A percentile compares a stretch with the other conserved stretches of the same genome.
Conservation (phyloP, 2,888 invertebrate genomes). For the Oscheius sp. region DNA sequence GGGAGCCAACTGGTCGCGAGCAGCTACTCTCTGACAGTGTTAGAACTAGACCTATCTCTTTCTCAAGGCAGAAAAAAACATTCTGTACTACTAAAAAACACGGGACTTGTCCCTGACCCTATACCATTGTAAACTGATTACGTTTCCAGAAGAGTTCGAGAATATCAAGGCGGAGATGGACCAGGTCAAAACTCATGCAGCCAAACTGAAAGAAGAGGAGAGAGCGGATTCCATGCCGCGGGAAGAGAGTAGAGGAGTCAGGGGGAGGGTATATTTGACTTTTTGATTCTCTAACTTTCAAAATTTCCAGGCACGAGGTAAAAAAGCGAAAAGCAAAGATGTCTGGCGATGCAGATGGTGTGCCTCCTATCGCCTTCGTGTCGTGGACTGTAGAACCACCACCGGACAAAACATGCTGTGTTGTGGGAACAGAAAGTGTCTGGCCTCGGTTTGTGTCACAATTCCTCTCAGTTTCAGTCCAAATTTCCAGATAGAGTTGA, state of each 20-base stretch:
- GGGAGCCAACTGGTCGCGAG: too few relatives aligned
- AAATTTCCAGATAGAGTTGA: neutral
- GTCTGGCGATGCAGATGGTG: constrained; percentile 17
- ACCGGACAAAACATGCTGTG: constrained; percentile 10
- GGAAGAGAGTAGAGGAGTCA: neutral
- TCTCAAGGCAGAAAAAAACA: too few relatives aligned
- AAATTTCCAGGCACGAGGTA: neutral
- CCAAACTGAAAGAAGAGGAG: neutral
- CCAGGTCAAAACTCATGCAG: neutral
- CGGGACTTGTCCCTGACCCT: too few relatives aligned
- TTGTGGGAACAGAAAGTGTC: constrained; percentile 25
- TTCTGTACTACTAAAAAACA: too few relatives aligned
- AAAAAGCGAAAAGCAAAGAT: constrained; percentile 4
- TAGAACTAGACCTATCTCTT: too few relatives aligned
- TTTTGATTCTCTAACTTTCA: neutral
- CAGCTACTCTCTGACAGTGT: too few relatives aligned
- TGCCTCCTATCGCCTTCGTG: constrained; percentile 18
- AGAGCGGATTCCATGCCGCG: neutral
- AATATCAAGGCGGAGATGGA: constrained; percentile 4
- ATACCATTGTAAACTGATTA: neutral
- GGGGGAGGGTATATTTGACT: neutral
- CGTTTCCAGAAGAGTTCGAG: constrained; percentile 23
- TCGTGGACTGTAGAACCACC: constrained; percentile 7
- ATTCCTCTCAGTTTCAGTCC: neutral
- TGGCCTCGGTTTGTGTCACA: constrained; percentile 14